These are phyloP conservation scores for Macropis europaea DNA, from an alignment of 2,888 invertebrate species.

Conservation along the genomic window DNA sequence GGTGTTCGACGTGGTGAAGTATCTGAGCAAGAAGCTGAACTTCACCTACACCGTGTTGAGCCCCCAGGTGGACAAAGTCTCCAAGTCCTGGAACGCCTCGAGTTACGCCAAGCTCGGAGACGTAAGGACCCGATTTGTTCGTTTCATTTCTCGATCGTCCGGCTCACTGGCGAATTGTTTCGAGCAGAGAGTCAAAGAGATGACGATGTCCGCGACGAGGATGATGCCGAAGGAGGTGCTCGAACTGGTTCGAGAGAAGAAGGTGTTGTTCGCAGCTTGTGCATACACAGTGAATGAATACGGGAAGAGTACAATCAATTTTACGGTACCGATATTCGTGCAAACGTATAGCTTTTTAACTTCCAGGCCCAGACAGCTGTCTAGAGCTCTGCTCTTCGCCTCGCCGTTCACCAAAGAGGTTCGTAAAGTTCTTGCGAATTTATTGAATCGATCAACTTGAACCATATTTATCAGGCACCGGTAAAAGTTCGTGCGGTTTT, in stretches of 20 bases:
- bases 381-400: conserved; percentile 90
- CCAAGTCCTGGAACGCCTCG: not conserved
- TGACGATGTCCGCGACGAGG: conserved; percentile 67
- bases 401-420: conserved; percentile 87
- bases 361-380: conserved; percentile 89
- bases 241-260: conserved; percentile 80
- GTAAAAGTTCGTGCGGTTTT: no score
- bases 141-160: no score
- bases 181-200: conserved; percentile 14
- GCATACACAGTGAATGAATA: conserved; percentile 83
- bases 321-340: conserved; percentile 88
- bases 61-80: not conserved
- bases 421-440: conserved; percentile 6
- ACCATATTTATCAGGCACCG: no score
- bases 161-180: not conserved
- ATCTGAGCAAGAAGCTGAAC: conserved; percentile 88
- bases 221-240: conserved; percentile 79
- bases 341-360: conserved; percentile 91
- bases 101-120: conserved; percentile 21
- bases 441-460: no score
- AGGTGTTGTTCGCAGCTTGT: conserved; percentile 83
- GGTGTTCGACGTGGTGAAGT: conserved; percentile 89
- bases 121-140: not conserved
- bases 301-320: conserved; percentile 84
- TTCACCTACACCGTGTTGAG: conserved; percentile 85